Base-by-base conservation (phyloP, 2,888 invertebrate species). In the Caenorhabditis imperialis region DNA sequence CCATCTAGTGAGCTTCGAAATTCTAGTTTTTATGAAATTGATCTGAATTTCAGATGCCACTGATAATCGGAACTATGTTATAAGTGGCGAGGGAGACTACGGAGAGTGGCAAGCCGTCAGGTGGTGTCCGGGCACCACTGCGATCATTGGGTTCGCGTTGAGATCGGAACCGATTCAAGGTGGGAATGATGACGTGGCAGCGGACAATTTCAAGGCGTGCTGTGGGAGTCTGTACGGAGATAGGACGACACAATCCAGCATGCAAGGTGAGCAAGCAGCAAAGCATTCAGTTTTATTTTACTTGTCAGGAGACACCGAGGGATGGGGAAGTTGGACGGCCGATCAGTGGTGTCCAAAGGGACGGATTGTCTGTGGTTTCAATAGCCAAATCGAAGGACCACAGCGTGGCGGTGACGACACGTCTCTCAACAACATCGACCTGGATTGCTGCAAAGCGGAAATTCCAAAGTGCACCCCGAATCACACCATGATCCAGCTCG, bases 371-470 rank as follows among this genome's bases (percentile, higher is more conserved):
- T 47, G 47, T 14, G 47, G 20, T 23, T 47, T 20, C 47, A 22
- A 47, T 25, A 5, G 6, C 7, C 47, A 47, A 22, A 47, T 47
- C 47, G 47, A 47, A 14, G 4, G 12, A 5, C 22, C 2, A n/a
- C 47, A 47, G 22, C 22, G 47, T 23, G 25, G 25, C 7, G 47
- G 47, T 5, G 47, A 47, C 47, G 47, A 47, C 47, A 47, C 47
- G 3, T 18, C 47, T 5, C 22, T 47, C 12, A 47, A 47, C 47
- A 47, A 47, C 47, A 22, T 47, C 20, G 25, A 47, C 8, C 7
- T 47, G 47, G 47, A 47, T 12, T 47, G 47, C 22, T 47, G 47
- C 20, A 47, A 22, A 6, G 37, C n/a, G 37, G 37, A 37, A 16
- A 37, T 37, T n/a, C n/a, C n/a, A n/a, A n/a, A n/a, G n/a, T n/a